Evolutionary conservation across 2,113 vertebrate species (phyloP).

Genomic region (Petrocephalus zakoni): DNA sequence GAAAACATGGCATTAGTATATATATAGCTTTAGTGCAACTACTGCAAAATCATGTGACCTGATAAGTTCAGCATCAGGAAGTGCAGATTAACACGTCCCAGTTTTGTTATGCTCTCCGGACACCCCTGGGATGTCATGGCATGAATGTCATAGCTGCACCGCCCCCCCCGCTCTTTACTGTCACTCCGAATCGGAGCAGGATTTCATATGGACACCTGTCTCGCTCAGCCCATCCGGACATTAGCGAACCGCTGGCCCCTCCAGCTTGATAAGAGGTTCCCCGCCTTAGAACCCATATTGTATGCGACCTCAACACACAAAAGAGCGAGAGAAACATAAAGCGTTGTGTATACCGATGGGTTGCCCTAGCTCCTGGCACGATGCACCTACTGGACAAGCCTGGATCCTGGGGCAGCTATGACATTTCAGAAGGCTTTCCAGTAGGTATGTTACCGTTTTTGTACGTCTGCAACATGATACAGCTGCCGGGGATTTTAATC

Average conservation of each 20-base stretch:
- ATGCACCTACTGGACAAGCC: constrained; percentile 65
- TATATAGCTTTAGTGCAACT: background rate
- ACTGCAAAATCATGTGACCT: background rate
- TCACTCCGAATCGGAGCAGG: background rate
- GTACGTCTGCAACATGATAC: background rate
- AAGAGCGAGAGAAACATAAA: constrained; percentile 26
- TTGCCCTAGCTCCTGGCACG: constrained; percentile 61
- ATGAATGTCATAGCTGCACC: background rate
- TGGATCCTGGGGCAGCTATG: constrained; percentile 65
- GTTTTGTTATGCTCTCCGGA: background rate
- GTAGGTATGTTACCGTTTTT: constrained; percentile 60
- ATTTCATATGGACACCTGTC: background rate
- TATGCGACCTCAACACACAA: constrained; percentile 55
- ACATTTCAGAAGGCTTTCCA: constrained; percentile 64
- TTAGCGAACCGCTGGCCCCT: background rate
- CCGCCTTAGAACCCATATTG: constrained; percentile 39
- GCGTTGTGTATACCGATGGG: constrained; percentile 48
- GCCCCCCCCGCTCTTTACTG: background rate
- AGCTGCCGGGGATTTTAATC: background rate
- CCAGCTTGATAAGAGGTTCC: background rate
- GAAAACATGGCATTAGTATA: background rate
- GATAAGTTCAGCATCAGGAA: background rate
- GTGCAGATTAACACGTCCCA: background rate
- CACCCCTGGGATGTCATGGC: background rate
- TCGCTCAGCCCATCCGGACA: background rate